Evolutionary conservation across 2,113 vertebrate genomes (phyloP), one percentile per base, ranked within the genome.

Genomic region (Periophthalmodon schlosseri): DNA sequence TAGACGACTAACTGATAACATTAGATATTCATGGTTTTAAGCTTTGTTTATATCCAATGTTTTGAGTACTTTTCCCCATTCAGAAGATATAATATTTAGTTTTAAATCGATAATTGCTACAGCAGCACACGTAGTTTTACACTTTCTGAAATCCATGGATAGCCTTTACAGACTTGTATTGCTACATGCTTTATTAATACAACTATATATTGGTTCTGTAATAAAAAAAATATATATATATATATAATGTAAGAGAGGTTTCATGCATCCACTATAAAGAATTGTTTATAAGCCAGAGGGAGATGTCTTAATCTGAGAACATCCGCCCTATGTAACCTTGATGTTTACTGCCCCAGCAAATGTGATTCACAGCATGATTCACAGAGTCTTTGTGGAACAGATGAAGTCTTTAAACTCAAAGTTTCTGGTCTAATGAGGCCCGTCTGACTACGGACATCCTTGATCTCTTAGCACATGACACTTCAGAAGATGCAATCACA

Each of bases 351-450:
- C 71, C 52, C 65, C 44, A 54, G 72, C 46, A 69, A 47, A 72
- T 65, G 44, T 57, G 47, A 83, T 74, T 78, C 67, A 77, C 64
- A 46, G 72, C 52, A 74, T 52, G 76, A 70, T 73, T 69, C 73
- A 64, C 18, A 34, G 46, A 74, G 20, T 8, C 63, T 83, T 69
- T 76, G 82, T 75, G 80, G 52, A 75, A 67, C 52, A 70, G 67
- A 79, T 76, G 78, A 80, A 87, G 72, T 82, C 81, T 81, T 64
- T 60, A 70, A 81, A 78, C 70, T 46, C 69, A 28, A 86, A 83
- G 71, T 84, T 85, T 86, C 73, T 80, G 73, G 78, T 56, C 81
- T 90, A 90, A 87, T 86, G 82, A 91, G 88, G 81, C 74, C 39
- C 54, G 69, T 81, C 76, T 79, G 67, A 70, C 66, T 28, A 57